Evolutionary conservation across 2,888 invertebrate genomes (phyloP).

Genomic region (Caenorhabditis sp.): DNA sequence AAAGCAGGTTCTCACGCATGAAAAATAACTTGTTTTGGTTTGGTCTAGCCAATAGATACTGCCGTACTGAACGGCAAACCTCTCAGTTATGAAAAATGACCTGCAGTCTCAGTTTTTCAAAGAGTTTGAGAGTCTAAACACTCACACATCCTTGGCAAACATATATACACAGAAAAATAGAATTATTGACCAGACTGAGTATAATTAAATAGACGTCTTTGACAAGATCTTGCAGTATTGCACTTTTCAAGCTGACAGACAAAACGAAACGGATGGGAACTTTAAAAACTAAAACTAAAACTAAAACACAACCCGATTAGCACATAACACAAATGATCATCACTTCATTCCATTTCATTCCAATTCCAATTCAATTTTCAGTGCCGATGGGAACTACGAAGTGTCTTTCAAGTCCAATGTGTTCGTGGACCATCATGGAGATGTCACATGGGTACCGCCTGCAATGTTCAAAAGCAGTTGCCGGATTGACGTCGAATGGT

Average conservation of each 20-base stretch:
- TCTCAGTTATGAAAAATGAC: slow-evolving; percentile 55
- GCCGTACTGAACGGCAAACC: too few relatives aligned
- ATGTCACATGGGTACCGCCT: slow-evolving; percentile 97
- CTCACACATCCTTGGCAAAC: not conserved
- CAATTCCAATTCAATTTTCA: too few relatives aligned
- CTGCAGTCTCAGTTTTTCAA: slow-evolving; percentile 41
- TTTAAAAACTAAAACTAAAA: too few relatives aligned
- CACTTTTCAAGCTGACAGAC: slow-evolving; percentile 12
- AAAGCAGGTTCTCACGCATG: slow-evolving; percentile 40
- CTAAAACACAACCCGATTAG: not conserved
- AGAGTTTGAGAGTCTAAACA: slow-evolving; percentile 9
- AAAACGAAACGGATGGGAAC: too few relatives aligned
- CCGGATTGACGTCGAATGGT: slow-evolving; percentile 77
- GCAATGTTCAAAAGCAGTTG: slow-evolving; percentile 88
- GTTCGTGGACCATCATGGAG: slow-evolving; percentile 70
- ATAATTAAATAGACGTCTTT: slow-evolving; percentile 43
- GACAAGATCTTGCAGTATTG: slow-evolving; percentile 53
- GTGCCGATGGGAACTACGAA: slow-evolving; percentile 99
- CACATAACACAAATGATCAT: slow-evolving; percentile 22
- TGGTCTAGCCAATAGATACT: slow-evolving; percentile 41
- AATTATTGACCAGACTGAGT: slow-evolving; percentile 34
- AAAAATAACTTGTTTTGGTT: slow-evolving; percentile 62
- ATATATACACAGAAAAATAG: not conserved
- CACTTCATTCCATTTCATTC: too few relatives aligned
- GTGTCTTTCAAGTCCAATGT: slow-evolving; percentile 88